phyloP scores from a whole-genome alignment of 1,140 invertebrate genomes.

The Neotoxoptera formosana region DNA sequence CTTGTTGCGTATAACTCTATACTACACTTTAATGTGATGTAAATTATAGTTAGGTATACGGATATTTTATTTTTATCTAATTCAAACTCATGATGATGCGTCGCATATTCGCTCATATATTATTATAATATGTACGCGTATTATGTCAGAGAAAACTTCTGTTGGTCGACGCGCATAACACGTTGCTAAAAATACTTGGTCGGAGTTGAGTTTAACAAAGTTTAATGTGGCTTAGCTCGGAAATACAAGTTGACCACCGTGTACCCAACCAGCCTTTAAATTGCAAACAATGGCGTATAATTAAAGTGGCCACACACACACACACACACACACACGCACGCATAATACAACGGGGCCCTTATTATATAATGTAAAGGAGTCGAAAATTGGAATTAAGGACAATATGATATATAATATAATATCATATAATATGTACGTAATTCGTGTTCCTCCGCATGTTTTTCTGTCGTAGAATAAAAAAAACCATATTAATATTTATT shows the following conservation, averaged over 20 bases:
- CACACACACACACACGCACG: neutral
- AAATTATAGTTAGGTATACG: neutral
- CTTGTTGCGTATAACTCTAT: too few species aligned
- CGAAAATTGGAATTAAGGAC: neutral
- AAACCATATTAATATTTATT: conserved; percentile 23
- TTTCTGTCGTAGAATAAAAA: neutral
- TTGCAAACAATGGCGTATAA: neutral
- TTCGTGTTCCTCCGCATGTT: neutral
- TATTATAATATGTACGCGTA: neutral
- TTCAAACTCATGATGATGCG: neutral
- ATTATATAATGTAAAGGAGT: neutral
- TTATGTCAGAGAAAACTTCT: neutral
- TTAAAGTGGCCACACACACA: neutral
- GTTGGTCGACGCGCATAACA: neutral
- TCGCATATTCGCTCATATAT: neutral
- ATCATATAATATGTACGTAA: neutral
- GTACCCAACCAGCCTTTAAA: neutral
- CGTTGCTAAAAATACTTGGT: conserved; percentile 23
- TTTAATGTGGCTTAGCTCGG: neutral
- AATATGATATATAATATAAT: neutral
- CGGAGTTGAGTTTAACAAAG: neutral
- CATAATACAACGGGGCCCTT: neutral
- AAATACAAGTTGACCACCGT: neutral
- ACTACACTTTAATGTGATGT: too few species aligned
- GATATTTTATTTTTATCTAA: neutral